Conservation (phyloP, 1,140 invertebrate genomes). For the Diploscapter pachys region DNA sequence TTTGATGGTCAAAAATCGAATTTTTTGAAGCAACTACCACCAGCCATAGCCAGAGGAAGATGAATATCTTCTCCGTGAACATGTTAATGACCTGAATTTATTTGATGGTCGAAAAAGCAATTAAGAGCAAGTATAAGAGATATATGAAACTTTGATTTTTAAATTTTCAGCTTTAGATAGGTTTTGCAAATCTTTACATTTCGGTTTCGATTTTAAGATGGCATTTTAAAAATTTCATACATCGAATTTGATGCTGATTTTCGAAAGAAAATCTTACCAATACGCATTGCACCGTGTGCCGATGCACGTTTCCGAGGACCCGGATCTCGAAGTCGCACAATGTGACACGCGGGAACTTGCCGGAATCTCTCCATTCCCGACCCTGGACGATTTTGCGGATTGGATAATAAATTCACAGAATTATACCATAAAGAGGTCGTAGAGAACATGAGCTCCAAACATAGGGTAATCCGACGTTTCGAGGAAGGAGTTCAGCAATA, state of each 20-base stretch:
- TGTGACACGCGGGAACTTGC: constrained; percentile 62
- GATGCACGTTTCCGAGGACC: constrained; percentile 60
- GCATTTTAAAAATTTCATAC: constrained; percentile 22
- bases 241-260: constrained; percentile 40
- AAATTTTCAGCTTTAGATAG: no score
- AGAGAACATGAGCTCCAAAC: constrained; percentile 63
- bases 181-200: no score
- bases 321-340: constrained; percentile 61
- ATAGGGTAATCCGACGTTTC: constrained; percentile 63
- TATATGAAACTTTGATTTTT: no score
- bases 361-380: constrained; percentile 55
- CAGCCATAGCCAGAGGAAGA: constrained; percentile 59
- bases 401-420: neutral
- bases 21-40: constrained; percentile 6
- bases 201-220: no score
- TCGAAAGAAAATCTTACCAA: constrained; percentile 9
- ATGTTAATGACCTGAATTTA: constrained; percentile 45
- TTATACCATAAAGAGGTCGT: constrained; percentile 59
- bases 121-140: no score
- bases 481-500: constrained; percentile 64
- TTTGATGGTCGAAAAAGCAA: constrained; percentile 25
- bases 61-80: constrained; percentile 60
- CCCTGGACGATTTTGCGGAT: constrained; percentile 38
- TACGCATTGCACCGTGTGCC: constrained; percentile 59
- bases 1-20: neutral